Evolutionary conservation across 2,888 invertebrate genomes (phyloP).

Genomic region (Amblyteles armatorius): DNA sequence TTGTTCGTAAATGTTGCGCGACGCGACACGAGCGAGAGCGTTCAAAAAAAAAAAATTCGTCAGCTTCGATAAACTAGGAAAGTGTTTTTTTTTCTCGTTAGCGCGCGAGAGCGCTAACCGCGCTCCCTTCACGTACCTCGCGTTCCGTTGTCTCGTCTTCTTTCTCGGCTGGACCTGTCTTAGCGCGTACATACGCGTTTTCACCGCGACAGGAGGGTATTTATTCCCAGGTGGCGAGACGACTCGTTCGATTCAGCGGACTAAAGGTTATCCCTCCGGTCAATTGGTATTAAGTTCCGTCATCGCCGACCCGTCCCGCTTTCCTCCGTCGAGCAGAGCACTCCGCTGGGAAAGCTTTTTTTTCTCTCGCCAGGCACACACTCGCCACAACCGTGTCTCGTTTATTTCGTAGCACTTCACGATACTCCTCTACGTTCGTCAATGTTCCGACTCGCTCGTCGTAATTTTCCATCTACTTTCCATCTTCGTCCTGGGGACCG

Average conservation of each 20-base stretch:
- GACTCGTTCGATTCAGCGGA: conserved; percentile 19
- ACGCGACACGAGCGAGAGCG: not conserved
- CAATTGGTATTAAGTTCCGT: conserved; percentile 65
- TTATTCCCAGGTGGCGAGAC: conserved; percentile 7
- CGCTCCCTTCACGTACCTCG: conserved; percentile 40
- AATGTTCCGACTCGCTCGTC: conserved; percentile 25
- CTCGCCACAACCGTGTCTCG: conserved; percentile 36
- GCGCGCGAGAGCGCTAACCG: conserved; percentile 1
- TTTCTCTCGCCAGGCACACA: conserved; percentile 49
- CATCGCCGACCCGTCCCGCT: conserved; percentile 65
- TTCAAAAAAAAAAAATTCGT: not conserved
- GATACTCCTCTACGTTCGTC: conserved; percentile 23
- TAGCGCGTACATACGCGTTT: conserved; percentile 56
- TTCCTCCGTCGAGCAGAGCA: conserved; percentile 67
- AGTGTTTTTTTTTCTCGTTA: not conserved
- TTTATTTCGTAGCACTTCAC: conserved; percentile 7
- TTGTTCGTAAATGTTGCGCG: not conserved
- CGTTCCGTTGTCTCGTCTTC: conserved; percentile 52
- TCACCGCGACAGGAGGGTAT: not conserved
- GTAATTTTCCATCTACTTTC: conserved; percentile 22
- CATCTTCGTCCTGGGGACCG: conserved; percentile 6
- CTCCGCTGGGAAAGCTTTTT: conserved; percentile 33
- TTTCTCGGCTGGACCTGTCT: conserved; percentile 40
- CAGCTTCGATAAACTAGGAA: not conserved
- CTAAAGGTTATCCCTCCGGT: conserved; percentile 56